These are phyloP conservation scores for Nomada ruficornis DNA, from an alignment of 2,888 invertebrate genomes.

Conservation along the genomic window DNA sequence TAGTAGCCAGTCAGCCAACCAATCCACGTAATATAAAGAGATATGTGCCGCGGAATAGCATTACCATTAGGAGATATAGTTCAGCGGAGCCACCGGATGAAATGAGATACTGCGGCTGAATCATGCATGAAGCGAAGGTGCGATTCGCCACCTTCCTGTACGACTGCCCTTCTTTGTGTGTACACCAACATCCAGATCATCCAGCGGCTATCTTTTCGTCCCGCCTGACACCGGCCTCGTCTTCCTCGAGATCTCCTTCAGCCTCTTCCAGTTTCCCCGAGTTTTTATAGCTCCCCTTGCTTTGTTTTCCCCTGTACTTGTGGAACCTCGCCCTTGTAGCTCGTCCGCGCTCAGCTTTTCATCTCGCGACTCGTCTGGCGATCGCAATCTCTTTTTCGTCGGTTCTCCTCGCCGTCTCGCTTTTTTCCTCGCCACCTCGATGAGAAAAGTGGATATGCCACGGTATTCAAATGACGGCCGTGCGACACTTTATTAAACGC, in stretches of 20 bases:
- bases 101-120: conserved; percentile 84
- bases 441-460: conserved; percentile 83
- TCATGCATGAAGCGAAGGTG: conserved; percentile 83
- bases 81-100: conserved; percentile 83
- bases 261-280: not conserved
- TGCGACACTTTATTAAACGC: conserved; percentile 83
- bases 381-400: conserved; percentile 38
- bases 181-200: conserved; percentile 1
- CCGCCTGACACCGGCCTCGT: not conserved
- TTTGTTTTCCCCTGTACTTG: conserved; percentile 17
- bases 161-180: conserved; percentile 21
- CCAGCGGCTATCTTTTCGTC: not conserved
- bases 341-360: conserved; percentile 17
- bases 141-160: conserved; percentile 78
- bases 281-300: not conserved
- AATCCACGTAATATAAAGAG: conserved; percentile 83
- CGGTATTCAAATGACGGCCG: conserved; percentile 81
- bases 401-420: conserved; percentile 31
- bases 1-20: conserved; percentile 75
- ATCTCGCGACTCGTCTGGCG: conserved; percentile 31
- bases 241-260: not conserved
- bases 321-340: not conserved
- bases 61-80: conserved; percentile 84
- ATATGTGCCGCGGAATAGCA: conserved; percentile 83
- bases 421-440: conserved; percentile 66